A percentile compares a stretch with the other conserved stretches of the same genome.
Conservation (phyloP, 2,888 invertebrate species). For the Ichneumoninae sp. region DNA sequence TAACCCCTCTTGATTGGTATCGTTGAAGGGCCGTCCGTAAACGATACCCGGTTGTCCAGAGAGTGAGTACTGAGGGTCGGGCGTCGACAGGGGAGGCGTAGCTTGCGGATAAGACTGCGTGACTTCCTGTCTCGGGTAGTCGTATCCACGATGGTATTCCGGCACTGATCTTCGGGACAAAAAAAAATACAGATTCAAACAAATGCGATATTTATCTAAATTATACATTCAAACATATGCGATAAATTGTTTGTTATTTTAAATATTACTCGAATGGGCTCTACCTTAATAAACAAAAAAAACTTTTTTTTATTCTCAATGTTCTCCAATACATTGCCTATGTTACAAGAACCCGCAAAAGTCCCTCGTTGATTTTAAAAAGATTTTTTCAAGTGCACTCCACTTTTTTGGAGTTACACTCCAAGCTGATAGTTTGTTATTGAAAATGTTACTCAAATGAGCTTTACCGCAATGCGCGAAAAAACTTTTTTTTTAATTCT, state of each 20-base stretch:
- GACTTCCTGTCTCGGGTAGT: slow-evolving; percentile 77
- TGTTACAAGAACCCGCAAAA: too few species aligned
- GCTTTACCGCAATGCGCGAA: too few species aligned
- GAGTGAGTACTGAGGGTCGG: slow-evolving; percentile 67
- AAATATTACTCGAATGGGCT: too few species aligned
- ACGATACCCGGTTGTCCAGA: slow-evolving; percentile 72
- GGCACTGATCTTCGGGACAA: slow-evolving; percentile 71
- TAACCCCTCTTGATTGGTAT: slow-evolving; percentile 66
- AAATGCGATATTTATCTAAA: neutral
- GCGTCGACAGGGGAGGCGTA: slow-evolving; percentile 69
- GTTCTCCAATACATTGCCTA: too few species aligned
- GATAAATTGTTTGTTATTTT: too few species aligned
- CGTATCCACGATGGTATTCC: slow-evolving; percentile 75
- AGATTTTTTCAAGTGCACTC: neutral
- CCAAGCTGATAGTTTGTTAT: too few species aligned
- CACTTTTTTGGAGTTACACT: too few species aligned
- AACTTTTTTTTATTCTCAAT: too few species aligned
- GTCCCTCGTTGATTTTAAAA: neutral
- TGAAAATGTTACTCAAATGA: too few species aligned
- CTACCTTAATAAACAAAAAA: too few species aligned
- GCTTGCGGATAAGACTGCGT: slow-evolving; percentile 75
- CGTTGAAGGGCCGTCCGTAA: slow-evolving; percentile 77
- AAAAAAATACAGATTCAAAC: slow-evolving; percentile 20
- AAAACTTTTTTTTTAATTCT: too few species aligned
- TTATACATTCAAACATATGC: too few species aligned